Evolutionary conservation across 2,888 invertebrate genomes (phyloP).

Genomic region (Troglohyphantes excavatus): DNA sequence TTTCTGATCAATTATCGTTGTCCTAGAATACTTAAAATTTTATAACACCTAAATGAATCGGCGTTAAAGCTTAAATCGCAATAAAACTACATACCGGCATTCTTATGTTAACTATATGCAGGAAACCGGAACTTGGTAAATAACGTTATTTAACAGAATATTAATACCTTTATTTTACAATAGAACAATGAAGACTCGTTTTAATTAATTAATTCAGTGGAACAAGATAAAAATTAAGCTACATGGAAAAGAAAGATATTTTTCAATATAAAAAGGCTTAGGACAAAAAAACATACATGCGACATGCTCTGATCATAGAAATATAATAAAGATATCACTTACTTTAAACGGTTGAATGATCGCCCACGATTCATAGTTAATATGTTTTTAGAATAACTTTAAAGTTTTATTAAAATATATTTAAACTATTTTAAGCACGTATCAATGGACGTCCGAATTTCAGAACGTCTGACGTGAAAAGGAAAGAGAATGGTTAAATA

Average conservation of each 20-base stretch:
- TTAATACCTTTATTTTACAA: background rate
- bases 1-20: too few relatives aligned
- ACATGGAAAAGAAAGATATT: background rate
- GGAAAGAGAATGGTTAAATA: slow-evolving; percentile 2
- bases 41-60: too few relatives aligned
- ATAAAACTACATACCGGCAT: too few relatives aligned
- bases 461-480: slow-evolving; percentile 14
- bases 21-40: too few relatives aligned
- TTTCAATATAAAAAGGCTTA: background rate
- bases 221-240: background rate
- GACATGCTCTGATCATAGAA: background rate
- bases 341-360: slow-evolving; percentile 67
- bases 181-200: background rate
- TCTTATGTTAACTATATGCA: too few relatives aligned
- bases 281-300: background rate
- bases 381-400: background rate
- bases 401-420: slow-evolving; percentile 9
- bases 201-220: background rate
- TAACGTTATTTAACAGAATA: background rate
- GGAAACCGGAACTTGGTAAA: too few relatives aligned
- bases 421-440: background rate
- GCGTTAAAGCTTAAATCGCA: too few relatives aligned
- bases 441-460: slow-evolving; percentile 9
- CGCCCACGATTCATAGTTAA: slow-evolving; percentile 62
- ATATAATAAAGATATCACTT: slow-evolving; percentile 4